A percentile compares a stretch with the other conserved stretches of the same genome.
Evolutionary conservation across 1,140 invertebrate genomes (phyloP).

Genomic region (Heliconius melpomene): DNA sequence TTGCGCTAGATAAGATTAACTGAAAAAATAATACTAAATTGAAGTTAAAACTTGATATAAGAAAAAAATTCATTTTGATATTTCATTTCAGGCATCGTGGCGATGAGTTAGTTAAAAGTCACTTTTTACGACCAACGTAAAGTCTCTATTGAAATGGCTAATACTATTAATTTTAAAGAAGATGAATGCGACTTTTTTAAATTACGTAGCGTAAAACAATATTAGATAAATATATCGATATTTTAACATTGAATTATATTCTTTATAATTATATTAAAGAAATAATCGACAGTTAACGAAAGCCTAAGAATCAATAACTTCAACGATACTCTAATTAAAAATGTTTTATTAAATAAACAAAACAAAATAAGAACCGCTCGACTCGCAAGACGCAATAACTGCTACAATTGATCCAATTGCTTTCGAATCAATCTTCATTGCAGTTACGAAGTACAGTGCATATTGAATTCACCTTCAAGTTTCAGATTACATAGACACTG

Average conservation of each 20-base stretch:
- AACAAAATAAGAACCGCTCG: not conserved
- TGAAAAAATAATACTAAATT: not conserved
- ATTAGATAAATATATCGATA: too few relatives aligned
- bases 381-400: not conserved
- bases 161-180: not conserved
- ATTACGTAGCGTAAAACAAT: too few relatives aligned
- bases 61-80: not conserved
- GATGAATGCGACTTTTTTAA: not conserved
- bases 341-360: not conserved
- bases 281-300: too few relatives aligned
- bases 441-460: slow-evolving; percentile 2
- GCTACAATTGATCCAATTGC: slow-evolving; percentile 8
- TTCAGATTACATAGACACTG: slow-evolving; percentile 10
- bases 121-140: not conserved
- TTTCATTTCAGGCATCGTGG: not conserved
- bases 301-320: too few relatives aligned
- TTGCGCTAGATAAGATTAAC: not conserved
- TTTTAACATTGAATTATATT: too few relatives aligned
- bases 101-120: not conserved
- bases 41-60: not conserved
- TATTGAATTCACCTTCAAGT: slow-evolving; percentile 13
- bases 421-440: slow-evolving; percentile 13
- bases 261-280: too few relatives aligned
- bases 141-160: not conserved
- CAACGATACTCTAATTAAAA: not conserved